phyloP scores from a whole-genome alignment of 1,140 invertebrate species.

The Marisa cornuarietis region DNA sequence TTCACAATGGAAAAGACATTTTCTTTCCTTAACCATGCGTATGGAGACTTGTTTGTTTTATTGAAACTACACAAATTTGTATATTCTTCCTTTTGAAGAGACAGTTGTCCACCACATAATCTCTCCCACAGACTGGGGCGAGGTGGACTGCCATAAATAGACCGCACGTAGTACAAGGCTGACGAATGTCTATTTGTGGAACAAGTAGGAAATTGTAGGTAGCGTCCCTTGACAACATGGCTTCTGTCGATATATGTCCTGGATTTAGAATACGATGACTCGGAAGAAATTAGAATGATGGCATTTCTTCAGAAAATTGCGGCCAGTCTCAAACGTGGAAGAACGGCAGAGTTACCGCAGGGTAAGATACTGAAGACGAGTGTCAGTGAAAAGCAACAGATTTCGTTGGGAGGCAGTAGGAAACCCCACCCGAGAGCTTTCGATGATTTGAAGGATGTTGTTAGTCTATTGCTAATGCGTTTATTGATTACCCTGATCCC shows the following conservation, averaged over 20 bases:
- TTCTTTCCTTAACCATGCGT: not conserved
- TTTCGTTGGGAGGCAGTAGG: not conserved
- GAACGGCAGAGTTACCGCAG: constrained; percentile 40
- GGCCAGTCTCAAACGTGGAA: constrained; percentile 35
- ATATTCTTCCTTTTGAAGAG: too few relatives aligned
- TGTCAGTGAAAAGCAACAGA: too few relatives aligned
- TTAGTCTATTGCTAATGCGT: not conserved
- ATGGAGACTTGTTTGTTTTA: not conserved
- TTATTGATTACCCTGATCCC: not conserved
- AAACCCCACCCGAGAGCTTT: not conserved
- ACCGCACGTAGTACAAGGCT: not conserved
- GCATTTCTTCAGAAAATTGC: constrained; percentile 43
- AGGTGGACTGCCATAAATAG: not conserved
- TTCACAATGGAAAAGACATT: not conserved
- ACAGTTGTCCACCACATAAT: too few relatives aligned
- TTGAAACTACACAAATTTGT: too few relatives aligned
- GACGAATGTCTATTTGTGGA: not conserved
- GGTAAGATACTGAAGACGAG: constrained; percentile 22
- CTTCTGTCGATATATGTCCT: not conserved
- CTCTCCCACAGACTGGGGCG: too few relatives aligned
- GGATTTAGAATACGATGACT: not conserved
- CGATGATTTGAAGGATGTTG: not conserved
- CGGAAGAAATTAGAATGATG: constrained; percentile 25
- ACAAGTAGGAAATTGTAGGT: not conserved
- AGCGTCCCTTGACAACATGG: constrained; percentile 24